Evolutionary conservation across 2,113 vertebrate species (phyloP).

Genomic region (Indicator maculatus): DNA sequence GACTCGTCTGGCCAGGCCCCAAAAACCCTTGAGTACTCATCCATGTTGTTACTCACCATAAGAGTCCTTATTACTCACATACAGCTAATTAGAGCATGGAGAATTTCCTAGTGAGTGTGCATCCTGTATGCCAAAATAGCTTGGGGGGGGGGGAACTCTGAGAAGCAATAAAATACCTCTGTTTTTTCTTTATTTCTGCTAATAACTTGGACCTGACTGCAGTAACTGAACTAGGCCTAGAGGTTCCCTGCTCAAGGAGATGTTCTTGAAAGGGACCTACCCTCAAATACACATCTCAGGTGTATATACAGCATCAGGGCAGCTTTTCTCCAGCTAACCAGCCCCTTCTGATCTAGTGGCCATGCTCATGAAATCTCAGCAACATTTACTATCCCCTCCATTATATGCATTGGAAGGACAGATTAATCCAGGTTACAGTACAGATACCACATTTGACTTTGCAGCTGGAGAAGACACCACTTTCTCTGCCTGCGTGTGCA

Average conservation of each 20-base stretch:
- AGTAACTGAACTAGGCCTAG: not conserved
- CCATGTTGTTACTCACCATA: not conserved
- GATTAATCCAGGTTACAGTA: not conserved
- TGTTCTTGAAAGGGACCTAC: not conserved
- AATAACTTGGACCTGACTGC: not conserved
- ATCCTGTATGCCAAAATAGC: not conserved
- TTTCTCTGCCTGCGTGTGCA: rapidly evolving
- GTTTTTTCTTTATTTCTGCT: not conserved
- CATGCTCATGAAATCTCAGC: not conserved
- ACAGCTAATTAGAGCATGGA: not conserved
- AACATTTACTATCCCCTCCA: not conserved
- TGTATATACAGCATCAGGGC: not conserved
- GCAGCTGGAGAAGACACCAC: not conserved
- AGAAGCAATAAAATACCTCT: not conserved
- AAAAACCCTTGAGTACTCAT: rapidly evolving
- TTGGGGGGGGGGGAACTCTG: not conserved
- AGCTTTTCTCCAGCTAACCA: not conserved
- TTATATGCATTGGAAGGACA: not conserved
- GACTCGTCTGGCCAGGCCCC: not conserved
- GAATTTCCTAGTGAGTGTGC: not conserved
- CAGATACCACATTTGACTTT: not conserved
- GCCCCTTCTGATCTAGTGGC: not conserved
- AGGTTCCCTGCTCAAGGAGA: not conserved
- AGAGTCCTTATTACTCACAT: not conserved
- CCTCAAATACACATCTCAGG: not conserved